A percentile compares a stretch with the other conserved stretches of the same genome.
phyloP scores from a whole-genome alignment of 2,797 vertebrate species.

The Danio choprae region DNA sequence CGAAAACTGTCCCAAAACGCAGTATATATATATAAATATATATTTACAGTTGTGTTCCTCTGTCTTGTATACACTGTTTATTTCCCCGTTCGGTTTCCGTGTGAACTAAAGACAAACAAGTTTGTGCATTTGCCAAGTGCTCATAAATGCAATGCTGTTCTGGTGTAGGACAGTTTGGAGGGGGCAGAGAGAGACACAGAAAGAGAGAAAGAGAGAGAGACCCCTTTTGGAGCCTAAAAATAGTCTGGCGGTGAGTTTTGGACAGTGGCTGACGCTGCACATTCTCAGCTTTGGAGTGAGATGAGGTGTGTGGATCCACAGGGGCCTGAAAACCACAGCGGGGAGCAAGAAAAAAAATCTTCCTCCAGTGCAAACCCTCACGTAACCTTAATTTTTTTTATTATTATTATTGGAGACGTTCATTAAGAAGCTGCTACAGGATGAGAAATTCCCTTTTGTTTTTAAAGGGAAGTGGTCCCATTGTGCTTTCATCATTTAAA shows the following conservation, averaged over 20 bases:
- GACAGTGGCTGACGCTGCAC: slow-evolving; percentile 75
- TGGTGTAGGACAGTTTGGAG: slow-evolving; percentile 39
- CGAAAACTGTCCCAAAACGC: slow-evolving; percentile 1
- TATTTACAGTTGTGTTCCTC: slow-evolving; percentile 12
- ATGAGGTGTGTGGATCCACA: slow-evolving; percentile 66
- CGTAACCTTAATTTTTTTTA: too few species aligned
- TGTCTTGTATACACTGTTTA: slow-evolving; percentile 11
- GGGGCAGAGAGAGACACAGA: slow-evolving; percentile 3
- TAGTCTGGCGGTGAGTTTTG: slow-evolving; percentile 55
- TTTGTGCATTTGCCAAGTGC: not conserved
- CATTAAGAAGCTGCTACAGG: not conserved
- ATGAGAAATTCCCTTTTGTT: not conserved
- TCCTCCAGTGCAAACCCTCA: not conserved
- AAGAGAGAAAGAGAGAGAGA: slow-evolving; percentile 19
- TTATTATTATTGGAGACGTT: not conserved
- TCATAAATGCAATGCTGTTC: slow-evolving; percentile 46
- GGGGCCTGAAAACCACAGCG: slow-evolving; percentile 18
- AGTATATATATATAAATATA: not conserved
- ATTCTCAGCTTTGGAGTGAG: slow-evolving; percentile 69
- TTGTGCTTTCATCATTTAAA: not conserved
- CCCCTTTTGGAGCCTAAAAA: slow-evolving; percentile 53
- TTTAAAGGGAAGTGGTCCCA: not conserved
- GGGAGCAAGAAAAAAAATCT: slow-evolving; percentile 19
- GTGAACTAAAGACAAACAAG: slow-evolving; percentile 25
- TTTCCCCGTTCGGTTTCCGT: slow-evolving; percentile 22